A percentile compares a stretch with the other conserved stretches of the same genome.
phyloP scores from a whole-genome alignment of 2,113 vertebrate genomes.

The Bubo bubo region DNA sequence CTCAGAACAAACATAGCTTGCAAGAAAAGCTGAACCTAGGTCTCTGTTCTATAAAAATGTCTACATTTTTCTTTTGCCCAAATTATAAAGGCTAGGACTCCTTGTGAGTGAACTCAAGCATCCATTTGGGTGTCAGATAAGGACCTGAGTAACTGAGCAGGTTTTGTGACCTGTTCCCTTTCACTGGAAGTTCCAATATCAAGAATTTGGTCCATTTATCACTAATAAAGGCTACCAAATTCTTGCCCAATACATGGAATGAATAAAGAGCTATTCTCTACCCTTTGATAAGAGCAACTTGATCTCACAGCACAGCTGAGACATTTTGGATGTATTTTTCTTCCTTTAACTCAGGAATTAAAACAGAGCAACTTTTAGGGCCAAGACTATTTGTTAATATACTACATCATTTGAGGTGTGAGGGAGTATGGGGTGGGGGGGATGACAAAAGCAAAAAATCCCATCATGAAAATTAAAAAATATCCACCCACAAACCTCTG shows the following conservation, averaged over 20 bases:
- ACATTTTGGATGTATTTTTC: not conserved
- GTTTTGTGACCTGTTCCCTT: not conserved
- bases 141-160: not conserved
- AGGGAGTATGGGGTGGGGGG: accelerated
- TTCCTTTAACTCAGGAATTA: not conserved
- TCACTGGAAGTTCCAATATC: not conserved
- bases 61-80: not conserved
- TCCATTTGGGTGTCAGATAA: not conserved
- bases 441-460: not conserved
- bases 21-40: not conserved
- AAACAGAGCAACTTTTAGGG: not conserved
- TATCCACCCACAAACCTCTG: not conserved
- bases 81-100: not conserved
- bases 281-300: not conserved
- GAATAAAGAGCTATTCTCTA: not conserved
- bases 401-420: not conserved
- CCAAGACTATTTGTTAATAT: not conserved
- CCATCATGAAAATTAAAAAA: not conserved
- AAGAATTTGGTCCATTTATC: constrained; percentile 1
- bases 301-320: not conserved
- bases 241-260: not conserved
- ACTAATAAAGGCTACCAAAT: not conserved
- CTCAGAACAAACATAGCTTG: not conserved
- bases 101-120: not conserved
- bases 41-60: not conserved